Evolutionary conservation across 2,888 invertebrate genomes (phyloP).

Genomic region (Mythimna albipuncta): DNA sequence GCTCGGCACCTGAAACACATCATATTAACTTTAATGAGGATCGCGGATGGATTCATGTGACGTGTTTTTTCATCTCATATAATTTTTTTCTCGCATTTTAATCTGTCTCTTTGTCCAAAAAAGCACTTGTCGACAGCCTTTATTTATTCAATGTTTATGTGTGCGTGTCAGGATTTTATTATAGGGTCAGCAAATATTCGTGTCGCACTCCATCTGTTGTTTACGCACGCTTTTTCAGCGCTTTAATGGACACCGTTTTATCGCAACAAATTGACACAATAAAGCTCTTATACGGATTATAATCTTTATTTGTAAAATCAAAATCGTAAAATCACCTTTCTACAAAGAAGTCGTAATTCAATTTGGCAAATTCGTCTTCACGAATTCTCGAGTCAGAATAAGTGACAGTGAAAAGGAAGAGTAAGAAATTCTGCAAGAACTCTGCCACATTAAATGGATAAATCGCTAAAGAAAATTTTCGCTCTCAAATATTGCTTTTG

Average conservation of each 20-base stretch:
- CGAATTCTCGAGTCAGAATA: slow-evolving; percentile 65
- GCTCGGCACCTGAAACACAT: neutral
- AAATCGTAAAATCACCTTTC: slow-evolving; percentile 32
- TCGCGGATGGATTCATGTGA: slow-evolving; percentile 18
- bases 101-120: slow-evolving; percentile 55
- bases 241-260: slow-evolving; percentile 28
- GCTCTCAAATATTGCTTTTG: slow-evolving; percentile 73
- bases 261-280: slow-evolving; percentile 39
- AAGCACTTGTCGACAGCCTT: slow-evolving; percentile 55
- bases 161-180: slow-evolving; percentile 52
- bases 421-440: slow-evolving; percentile 71
- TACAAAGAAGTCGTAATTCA: slow-evolving; percentile 59
- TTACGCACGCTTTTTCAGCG: slow-evolving; percentile 28
- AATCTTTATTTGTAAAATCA: slow-evolving; percentile 22
- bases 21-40: slow-evolving; percentile 11
- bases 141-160: slow-evolving; percentile 59
- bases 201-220: slow-evolving; percentile 52
- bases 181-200: slow-evolving; percentile 49
- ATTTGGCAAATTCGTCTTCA: slow-evolving; percentile 67
- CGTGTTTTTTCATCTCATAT: slow-evolving; percentile 49
- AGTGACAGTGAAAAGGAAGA: slow-evolving; percentile 69
- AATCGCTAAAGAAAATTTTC: slow-evolving; percentile 70
- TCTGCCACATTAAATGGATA: slow-evolving; percentile 73
- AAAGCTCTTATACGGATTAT: slow-evolving; percentile 22
- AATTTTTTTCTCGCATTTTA: slow-evolving; percentile 57